Base-by-base conservation (phyloP, 2,113 vertebrate species). In the Phainopepla nitens region DNA sequence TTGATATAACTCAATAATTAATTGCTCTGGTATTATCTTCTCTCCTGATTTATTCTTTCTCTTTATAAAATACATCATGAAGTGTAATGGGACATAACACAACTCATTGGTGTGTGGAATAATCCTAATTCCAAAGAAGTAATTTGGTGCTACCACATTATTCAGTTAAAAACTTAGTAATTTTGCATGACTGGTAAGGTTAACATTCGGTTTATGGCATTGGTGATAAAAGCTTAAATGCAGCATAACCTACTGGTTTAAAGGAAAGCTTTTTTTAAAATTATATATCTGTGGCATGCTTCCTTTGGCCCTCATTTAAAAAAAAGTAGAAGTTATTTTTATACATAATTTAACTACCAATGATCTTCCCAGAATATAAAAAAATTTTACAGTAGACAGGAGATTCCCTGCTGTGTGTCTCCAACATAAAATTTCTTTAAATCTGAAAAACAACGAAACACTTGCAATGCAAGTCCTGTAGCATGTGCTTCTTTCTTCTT, bases 201-300 rank as follows among this genome's bases (percentile, higher is more conserved):
- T 86, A 69, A 61, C 11, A 36, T 10, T 39, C 68, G 8, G 5
- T 39, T 85, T 75, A 60, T 16, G 6, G 17, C n/a, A 47, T 17
- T 41, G 28, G n/a, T 2, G 3, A n/a, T 10, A 35, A 80, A 85
- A 60, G 24, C 5, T 79, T 71, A 88, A 57, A 79, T 85, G 33
- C 31, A 72, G 8, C 56, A 24, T 6, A 19, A 72, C 24, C 16
- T 44, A 49, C 5, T 28, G 24, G 2, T 65, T 76, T 87, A 25
- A 72, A 66, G 42, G 22, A 94, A 82, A 71, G n/a, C 8, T 29
- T 82, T 39, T 75, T 47, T 33, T 39, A 64, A 54, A 72, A 42
- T 11, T 68, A 8, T 21, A 11, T 28, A 24, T 1, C 0, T 41
- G 10, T 41, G 60, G 18, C 3, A 7, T 35, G 3, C 10, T 82